A percentile compares a stretch with the other conserved stretches of the same genome.
phyloP scores from a whole-genome alignment of 2,888 invertebrate genomes.

The Lithosia quadra region DNA sequence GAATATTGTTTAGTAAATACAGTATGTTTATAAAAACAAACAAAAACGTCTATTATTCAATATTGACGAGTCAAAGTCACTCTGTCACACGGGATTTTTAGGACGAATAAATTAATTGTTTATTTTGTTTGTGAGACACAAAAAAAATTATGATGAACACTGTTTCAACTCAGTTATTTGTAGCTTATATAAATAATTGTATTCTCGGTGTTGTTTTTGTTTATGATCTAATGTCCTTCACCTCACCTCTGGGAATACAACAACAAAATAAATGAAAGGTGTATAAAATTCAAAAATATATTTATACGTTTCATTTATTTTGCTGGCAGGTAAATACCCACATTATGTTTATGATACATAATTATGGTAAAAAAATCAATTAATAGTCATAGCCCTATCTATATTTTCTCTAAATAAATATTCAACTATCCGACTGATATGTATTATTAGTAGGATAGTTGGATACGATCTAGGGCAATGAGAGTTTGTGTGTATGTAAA shows the following conservation, averaged over 20 bases:
- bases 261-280: no score
- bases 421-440: no score
- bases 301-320: no score
- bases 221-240: background rate
- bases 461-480: no score
- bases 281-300: no score
- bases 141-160: background rate
- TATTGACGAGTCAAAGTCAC: background rate
- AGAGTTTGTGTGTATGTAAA: no score
- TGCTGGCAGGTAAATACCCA: no score
- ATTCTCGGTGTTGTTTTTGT: background rate
- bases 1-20: background rate
- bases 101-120: slow-evolving; percentile 10
- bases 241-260: background rate
- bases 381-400: no score
- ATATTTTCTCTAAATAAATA: no score
- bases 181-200: background rate
- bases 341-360: no score
- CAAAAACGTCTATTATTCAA: background rate
- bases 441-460: no score
- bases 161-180: background rate
- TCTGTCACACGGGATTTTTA: slow-evolving; percentile 6
- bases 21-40: background rate
- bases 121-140: slow-evolving; percentile 8
- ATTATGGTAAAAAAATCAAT: no score